A percentile compares a stretch with the other conserved stretches of the same genome.
phyloP scores from a whole-genome alignment of 2,888 invertebrate species.

The Nomada hirtipes region DNA sequence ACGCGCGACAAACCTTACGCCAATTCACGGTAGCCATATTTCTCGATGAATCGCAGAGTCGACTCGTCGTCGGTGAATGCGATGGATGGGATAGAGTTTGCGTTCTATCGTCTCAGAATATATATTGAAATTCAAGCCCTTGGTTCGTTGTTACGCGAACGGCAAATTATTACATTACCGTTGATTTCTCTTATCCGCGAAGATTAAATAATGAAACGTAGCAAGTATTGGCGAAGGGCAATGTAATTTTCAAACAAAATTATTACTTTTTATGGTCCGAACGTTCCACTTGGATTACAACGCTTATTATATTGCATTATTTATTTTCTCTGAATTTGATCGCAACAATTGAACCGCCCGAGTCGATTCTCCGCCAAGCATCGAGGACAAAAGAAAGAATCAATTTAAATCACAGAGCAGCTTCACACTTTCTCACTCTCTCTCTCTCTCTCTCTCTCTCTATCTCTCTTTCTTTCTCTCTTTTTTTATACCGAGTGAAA shows the following conservation, averaged over 20 bases:
- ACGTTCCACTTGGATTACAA: background rate
- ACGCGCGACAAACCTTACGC: conserved; percentile 59
- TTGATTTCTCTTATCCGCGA: no score
- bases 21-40: conserved; percentile 31
- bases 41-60: conserved; percentile 25
- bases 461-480: conserved; percentile 25
- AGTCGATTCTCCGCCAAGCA: conserved; percentile 42
- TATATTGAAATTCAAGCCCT: no score
- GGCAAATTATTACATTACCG: no score
- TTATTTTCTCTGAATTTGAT: background rate
- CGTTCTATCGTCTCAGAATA: no score
- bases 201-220: no score
- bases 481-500: conserved; percentile 67
- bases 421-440: conserved; percentile 67
- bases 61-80: conserved; percentile 6
- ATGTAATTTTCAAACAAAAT: no score
- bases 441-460: conserved; percentile 45
- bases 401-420: conserved; percentile 72
- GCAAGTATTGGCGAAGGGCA: no score
- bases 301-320: background rate
- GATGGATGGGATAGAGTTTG: background rate
- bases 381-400: conserved; percentile 56
- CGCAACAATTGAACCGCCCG: background rate
- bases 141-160: no score
- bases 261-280: background rate